Base-by-base conservation (phyloP, 2,113 vertebrate species). In the Pteronura brasiliensis region DNA sequence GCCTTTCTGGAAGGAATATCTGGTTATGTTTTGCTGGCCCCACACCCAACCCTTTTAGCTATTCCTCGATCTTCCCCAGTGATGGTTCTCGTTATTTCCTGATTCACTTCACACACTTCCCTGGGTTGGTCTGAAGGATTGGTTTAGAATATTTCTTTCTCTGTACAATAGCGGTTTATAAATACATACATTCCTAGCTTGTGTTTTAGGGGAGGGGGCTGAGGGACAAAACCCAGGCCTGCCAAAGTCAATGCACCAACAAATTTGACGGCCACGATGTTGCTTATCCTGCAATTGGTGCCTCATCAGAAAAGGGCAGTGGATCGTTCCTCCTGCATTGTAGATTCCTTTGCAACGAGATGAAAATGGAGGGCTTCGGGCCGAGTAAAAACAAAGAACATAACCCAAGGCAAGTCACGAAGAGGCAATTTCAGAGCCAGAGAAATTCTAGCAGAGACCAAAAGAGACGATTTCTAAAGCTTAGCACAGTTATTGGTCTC, bases 381-480 rank as follows among this genome's bases (percentile, higher is more conserved):
- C 21, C 81, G 86, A 74, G 91, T 69, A 34, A 95, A 98, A 95
- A 97, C 97, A 98, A 98, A 96, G 94, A 83, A 93, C 39, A 82
- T 69, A 94, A 96, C 97, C 76, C 74, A 94, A 76, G 69, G 63
- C 96, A 52, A 98, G 76, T 0, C 27, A 83, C 27, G 39, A 97
- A 96, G 57, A 34, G 52, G 86, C 90, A 91, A 61, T 89, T 97
- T 98, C 65, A 94, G 97, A 97, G 91, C 96, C 91, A 86, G 15
- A 80, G 95, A 98, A 97, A 95, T 96, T 52, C 95, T n/a, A 90
- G 85, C 88, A 39, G 94, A 96, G 90, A 97, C 85, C 96, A 97
- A 98, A 97, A 95, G 72, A 98, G 97, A 96, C 94, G 88, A 42
- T 97, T 98, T 97, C 34, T 77, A 77, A 93, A 81, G 67, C 96